A percentile compares a stretch with the other conserved stretches of the same genome.
Conservation (phyloP, 2,113 vertebrate species). For the Phalacrocorax carbo region DNA sequence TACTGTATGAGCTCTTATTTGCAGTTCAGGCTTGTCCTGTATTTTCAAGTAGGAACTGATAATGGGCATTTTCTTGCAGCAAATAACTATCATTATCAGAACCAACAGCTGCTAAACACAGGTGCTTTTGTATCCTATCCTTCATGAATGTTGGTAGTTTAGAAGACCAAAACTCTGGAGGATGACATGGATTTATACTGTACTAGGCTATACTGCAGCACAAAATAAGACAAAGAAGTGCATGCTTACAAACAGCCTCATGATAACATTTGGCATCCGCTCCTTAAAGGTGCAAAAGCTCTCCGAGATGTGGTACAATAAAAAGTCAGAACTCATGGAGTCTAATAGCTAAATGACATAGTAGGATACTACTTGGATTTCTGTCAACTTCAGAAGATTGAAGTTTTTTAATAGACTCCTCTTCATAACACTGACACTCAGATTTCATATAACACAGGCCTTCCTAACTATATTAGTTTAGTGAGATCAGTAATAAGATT, state of each 20-base stretch:
- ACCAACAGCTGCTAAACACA: neutral
- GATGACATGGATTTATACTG: neutral
- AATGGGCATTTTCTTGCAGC: slow-evolving; percentile 4
- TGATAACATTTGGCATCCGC: neutral
- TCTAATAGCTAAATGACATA: neutral
- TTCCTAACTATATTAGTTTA: neutral
- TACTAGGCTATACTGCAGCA: neutral
- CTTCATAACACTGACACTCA: neutral
- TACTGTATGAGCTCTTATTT: neutral
- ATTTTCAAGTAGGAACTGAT: neutral
- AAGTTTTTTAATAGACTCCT: neutral
- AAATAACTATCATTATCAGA: neutral
- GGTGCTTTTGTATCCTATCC: neutral
- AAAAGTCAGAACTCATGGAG: neutral
- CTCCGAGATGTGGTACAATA: neutral
- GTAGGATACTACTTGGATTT: neutral
- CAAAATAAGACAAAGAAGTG: neutral
- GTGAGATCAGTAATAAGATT: neutral
- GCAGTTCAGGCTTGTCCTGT: neutral
- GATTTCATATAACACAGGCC: neutral
- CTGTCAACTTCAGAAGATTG: neutral
- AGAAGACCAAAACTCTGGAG: neutral
- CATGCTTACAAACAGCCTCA: neutral
- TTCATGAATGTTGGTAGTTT: neutral
- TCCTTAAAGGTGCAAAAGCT: neutral